Evolutionary conservation across 2,888 invertebrate species (phyloP).

Genomic region (Nymphalis polychloros): DNA sequence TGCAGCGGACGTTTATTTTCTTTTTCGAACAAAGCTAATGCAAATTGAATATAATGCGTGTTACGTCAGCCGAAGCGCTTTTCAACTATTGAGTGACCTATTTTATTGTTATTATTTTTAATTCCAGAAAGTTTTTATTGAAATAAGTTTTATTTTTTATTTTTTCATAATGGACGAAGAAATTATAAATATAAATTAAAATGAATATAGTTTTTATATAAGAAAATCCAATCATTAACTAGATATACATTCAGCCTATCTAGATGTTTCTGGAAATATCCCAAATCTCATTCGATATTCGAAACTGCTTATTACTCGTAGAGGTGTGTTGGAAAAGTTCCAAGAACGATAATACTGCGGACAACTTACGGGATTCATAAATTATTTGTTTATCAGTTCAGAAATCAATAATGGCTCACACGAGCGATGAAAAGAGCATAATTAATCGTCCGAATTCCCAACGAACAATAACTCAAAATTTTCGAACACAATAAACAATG

Average conservation of each 20-base stretch:
- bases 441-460: slow-evolving; percentile 13
- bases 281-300: slow-evolving; percentile 33
- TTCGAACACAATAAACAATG: slow-evolving; percentile 37
- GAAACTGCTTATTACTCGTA: slow-evolving; percentile 36
- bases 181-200: too few species aligned
- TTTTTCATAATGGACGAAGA: too few species aligned
- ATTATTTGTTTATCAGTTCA: slow-evolving; percentile 13
- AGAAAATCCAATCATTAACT: neutral
- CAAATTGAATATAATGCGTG: slow-evolving; percentile 27
- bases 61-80: slow-evolving; percentile 9
- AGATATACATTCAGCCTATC: slow-evolving; percentile 9
- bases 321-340: slow-evolving; percentile 37
- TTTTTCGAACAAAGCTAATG: slow-evolving; percentile 26
- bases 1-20: slow-evolving; percentile 18
- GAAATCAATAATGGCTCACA: slow-evolving; percentile 9
- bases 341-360: slow-evolving; percentile 33
- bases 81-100: slow-evolving; percentile 5
- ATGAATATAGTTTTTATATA: neutral
- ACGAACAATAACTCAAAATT: slow-evolving; percentile 23
- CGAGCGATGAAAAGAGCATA: slow-evolving; percentile 2
- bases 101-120: neutral
- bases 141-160: too few species aligned
- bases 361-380: slow-evolving; percentile 27
- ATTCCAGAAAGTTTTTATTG: too few species aligned
- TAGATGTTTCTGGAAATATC: slow-evolving; percentile 30